These are phyloP conservation scores for Orchesellides sinensis DNA, from an alignment of 2,888 invertebrate genomes.

Conservation along the genomic window DNA sequence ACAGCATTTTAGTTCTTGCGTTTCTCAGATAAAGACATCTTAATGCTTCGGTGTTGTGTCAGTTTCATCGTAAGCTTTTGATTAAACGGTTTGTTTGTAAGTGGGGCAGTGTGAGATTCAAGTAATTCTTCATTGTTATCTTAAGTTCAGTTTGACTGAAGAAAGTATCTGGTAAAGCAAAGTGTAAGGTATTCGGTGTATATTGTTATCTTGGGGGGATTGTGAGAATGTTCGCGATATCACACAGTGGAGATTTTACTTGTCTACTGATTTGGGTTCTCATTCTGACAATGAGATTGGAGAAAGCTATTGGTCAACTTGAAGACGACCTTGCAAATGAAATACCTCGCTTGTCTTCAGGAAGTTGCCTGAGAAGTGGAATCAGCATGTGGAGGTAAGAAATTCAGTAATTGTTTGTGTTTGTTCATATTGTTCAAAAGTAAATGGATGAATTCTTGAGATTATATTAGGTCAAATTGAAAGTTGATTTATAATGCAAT, in stretches of 20 bases:
- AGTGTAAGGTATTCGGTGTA: too few relatives aligned
- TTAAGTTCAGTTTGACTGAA: too few relatives aligned
- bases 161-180: too few relatives aligned
- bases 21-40: slow-evolving; percentile 14
- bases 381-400: too few relatives aligned
- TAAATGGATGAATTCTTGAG: too few relatives aligned
- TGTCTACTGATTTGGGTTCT: background rate
- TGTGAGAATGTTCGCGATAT: background rate
- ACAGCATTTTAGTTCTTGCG: background rate
- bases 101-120: slow-evolving; percentile 13
- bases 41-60: background rate
- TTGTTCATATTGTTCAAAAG: too few relatives aligned
- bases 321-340: slow-evolving; percentile 70
- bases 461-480: too few relatives aligned
- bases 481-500: too few relatives aligned
- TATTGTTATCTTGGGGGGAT: background rate
- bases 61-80: background rate
- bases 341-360: slow-evolving; percentile 76
- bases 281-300: background rate
- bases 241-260: background rate
- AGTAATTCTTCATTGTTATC: background rate
- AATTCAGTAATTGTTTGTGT: too few relatives aligned
- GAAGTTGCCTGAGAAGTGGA: slow-evolving; percentile 89
- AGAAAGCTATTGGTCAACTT: background rate
- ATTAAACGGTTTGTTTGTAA: too few relatives aligned